A percentile compares a stretch with the other conserved stretches of the same genome.
Conservation (phyloP, 1,140 invertebrate species). For the Hyles vespertilio region DNA sequence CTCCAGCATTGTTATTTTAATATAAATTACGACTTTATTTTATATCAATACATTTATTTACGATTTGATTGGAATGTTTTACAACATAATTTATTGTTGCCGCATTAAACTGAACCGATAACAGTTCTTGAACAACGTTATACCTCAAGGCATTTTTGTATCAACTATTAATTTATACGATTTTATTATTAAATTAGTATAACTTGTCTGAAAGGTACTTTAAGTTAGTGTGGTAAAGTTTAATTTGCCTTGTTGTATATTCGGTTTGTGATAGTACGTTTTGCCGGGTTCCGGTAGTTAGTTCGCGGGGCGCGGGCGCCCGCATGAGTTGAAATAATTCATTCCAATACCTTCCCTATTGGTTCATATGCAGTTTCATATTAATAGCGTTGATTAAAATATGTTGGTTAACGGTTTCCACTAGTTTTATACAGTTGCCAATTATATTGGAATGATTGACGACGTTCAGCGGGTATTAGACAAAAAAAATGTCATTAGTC, state of each 20-base stretch:
- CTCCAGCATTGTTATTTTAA: too few relatives aligned
- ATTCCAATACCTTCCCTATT: conserved; percentile 55
- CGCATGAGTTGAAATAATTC: conserved; percentile 45
- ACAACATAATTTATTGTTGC: not conserved
- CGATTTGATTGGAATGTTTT: conserved; percentile 1
- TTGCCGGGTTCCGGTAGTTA: not conserved
- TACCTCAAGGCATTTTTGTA: conserved; percentile 30
- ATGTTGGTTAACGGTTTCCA: conserved; percentile 60
- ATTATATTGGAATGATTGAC: conserved; percentile 6
- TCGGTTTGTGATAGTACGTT: conserved; percentile 9
- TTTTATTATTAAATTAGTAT: conserved; percentile 10
- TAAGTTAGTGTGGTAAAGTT: conserved; percentile 12
- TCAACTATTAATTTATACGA: conserved; percentile 30
- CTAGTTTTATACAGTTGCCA: conserved; percentile 2
- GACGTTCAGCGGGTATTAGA: too few relatives aligned
- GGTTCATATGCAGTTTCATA: conserved; percentile 53
- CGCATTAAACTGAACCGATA: too few relatives aligned
- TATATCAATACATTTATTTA: too few relatives aligned
- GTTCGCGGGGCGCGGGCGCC: conserved; percentile 39
- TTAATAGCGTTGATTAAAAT: conserved; percentile 52
- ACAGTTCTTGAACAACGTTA: conserved; percentile 11
- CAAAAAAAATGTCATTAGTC: not conserved
- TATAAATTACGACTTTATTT: too few relatives aligned
- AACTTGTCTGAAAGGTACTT: too few relatives aligned
- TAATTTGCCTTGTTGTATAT: conserved; percentile 7